Percentiles rank a stretch among this genome's conserved stretches.
Conservation (phyloP, 1,140 invertebrate species). For the Ladona fulva region DNA sequence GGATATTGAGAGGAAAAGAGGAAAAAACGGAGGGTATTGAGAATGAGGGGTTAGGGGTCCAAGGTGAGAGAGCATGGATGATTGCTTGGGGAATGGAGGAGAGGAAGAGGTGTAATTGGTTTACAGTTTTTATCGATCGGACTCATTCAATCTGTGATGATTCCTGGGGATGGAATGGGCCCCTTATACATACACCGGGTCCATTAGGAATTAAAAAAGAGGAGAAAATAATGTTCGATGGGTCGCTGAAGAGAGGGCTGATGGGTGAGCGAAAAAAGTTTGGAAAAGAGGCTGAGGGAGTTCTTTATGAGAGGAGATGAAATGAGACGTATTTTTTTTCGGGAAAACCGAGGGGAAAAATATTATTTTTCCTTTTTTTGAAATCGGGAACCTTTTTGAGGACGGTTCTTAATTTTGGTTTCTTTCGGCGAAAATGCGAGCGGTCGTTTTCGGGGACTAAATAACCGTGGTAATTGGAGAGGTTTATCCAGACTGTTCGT, state of each 20-base stretch:
- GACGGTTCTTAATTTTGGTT: no score
- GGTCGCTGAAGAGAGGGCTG: neutral
- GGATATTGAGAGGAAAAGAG: neutral
- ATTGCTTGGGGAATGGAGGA: neutral
- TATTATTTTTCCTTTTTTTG: no score
- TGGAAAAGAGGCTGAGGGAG: neutral
- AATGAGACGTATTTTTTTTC: neutral
- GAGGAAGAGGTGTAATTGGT: neutral
- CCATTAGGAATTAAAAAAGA: neutral
- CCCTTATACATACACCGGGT: neutral
- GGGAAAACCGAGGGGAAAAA: neutral
- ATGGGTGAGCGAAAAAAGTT: neutral
- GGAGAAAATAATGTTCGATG: neutral
- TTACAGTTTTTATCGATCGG: neutral
- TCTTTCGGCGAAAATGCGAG: no score
- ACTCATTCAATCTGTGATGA: neutral
- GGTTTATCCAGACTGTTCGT: no score
- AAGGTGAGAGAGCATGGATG: neutral
- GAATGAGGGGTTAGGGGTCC: neutral
- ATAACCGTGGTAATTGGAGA: no score
- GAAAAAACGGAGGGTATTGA: neutral
- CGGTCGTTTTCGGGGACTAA: no score
- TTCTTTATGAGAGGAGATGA: neutral
- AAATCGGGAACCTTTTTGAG: no score
- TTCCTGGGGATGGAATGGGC: neutral